These are phyloP conservation scores for Sphenopsis melanotis DNA, from an alignment of 2,797 vertebrate genomes.

Conservation along the genomic window DNA sequence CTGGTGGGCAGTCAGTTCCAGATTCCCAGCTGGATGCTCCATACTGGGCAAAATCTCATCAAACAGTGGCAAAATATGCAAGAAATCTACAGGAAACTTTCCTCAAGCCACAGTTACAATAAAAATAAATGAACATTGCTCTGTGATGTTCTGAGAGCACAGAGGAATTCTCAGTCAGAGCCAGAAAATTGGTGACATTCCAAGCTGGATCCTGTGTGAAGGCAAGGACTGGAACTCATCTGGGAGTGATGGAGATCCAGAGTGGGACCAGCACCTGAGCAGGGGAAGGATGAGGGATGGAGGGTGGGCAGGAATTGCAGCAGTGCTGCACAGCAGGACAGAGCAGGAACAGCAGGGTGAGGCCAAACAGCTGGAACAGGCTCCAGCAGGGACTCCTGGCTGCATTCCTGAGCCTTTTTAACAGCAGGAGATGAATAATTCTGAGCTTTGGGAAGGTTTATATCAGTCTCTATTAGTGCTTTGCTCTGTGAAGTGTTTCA, in stretches of 20 bases:
- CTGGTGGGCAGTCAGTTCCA: not conserved
- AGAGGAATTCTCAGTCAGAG: not conserved
- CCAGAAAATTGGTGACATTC: not conserved
- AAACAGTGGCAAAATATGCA: not conserved
- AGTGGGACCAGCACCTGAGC: not conserved
- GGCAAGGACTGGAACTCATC: not conserved
- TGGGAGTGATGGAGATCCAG: not conserved
- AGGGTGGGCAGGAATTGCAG: not conserved
- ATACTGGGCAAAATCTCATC: not conserved
- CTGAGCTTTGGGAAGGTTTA: not conserved
- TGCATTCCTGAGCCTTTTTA: not conserved
- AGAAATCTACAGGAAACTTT: not conserved
- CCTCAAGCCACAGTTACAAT: not conserved
- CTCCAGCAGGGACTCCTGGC: not conserved
- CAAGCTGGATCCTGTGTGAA: not conserved
- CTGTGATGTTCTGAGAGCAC: not conserved
- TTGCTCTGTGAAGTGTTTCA: not conserved
- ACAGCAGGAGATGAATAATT: not conserved
- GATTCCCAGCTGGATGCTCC: not conserved
- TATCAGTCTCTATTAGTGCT: not conserved
- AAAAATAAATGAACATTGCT: not conserved
- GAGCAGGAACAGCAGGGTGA: not conserved
- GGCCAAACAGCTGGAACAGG: not conserved
- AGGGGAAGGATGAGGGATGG: not conserved
- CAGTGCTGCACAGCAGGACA: not conserved